Evolutionary conservation across 2,888 invertebrate species (phyloP), one percentile per base, ranked within the genome.

Genomic region (Flexamia atlantica): DNA sequence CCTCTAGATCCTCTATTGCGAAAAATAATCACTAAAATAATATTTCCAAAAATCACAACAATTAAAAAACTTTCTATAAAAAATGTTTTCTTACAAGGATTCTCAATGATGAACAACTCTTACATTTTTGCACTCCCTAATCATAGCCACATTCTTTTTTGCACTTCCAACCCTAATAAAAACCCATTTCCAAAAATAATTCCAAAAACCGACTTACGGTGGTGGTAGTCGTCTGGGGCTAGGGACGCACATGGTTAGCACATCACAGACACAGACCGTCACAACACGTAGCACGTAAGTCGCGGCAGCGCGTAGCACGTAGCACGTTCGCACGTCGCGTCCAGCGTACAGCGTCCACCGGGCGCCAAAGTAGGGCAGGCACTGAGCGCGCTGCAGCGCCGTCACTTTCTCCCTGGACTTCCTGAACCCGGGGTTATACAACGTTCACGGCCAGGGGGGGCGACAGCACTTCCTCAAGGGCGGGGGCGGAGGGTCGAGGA

Each of bases 361-460:
- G 3, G 57, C 7, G 30, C 79, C 79, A 79, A 79, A 79, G 79
- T 79, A 79, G 79, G 79, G 79, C 79, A 79, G 79, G 17, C 57
- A 79, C 79, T 79, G 79, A 30, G 57, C 79, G 20, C 79, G 3
- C 36, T 50, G 23, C 32, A 20, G 2, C 20, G 20, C 3, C 36
- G 3, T 28, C 32, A 57, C 79, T 57, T 53, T 53, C 79, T 53
- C 79, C 70, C 70, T 23, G 36, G 17, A 79, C 79, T 53, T 57
- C 79, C 53, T 57, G 30, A 12, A 50, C 79, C 17, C 10, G 28
- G 64, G 64, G 64, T 64, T 64, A 64, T 79, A 79, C 79, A 79
- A 79, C 79, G 79, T 79, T 79, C 79, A 79, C 57, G 79, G 79
- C 50, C 79, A 79, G 9, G 14, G 64, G 64, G 64, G 64, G 64